phyloP scores from a whole-genome alignment of 1,140 invertebrate species.

The Myzus persicae region DNA sequence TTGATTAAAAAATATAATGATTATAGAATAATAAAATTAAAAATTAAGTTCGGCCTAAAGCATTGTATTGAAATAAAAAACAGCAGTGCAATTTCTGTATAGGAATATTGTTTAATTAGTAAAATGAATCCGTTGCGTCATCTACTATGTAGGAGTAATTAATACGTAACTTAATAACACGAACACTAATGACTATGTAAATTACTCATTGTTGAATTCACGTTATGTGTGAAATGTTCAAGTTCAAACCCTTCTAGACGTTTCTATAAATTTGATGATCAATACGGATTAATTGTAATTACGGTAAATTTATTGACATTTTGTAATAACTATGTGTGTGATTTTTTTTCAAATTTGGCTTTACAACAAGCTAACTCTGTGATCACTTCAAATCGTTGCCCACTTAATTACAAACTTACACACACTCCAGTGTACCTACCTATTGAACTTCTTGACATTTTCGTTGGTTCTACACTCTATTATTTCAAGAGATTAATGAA shows the following conservation, averaged over 20 bases:
- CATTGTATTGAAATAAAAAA: not conserved
- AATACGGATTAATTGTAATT: not conserved
- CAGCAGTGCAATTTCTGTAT: not conserved
- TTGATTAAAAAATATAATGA: not conserved
- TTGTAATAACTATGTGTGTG: not conserved
- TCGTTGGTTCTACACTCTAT: not conserved
- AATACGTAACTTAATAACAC: not conserved
- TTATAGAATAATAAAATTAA: too few relatives aligned
- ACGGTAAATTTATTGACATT: not conserved
- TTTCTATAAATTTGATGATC: not conserved
- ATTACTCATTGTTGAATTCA: not conserved
- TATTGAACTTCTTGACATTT: not conserved
- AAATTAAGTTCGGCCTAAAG: not conserved
- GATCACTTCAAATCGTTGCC: not conserved
- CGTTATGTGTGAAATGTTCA: not conserved
- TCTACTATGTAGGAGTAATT: not conserved
- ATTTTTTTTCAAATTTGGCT: not conserved
- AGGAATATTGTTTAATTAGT: not conserved
- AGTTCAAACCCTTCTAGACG: not conserved
- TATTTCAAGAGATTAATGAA: not conserved
- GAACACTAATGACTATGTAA: constrained; percentile 9
- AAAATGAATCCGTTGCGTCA: not conserved
- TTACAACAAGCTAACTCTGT: not conserved
- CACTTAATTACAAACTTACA: not conserved
- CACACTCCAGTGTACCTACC: not conserved